Conservation (phyloP, 2,113 vertebrate genomes). For the Phalacrocorax brasilianus region DNA sequence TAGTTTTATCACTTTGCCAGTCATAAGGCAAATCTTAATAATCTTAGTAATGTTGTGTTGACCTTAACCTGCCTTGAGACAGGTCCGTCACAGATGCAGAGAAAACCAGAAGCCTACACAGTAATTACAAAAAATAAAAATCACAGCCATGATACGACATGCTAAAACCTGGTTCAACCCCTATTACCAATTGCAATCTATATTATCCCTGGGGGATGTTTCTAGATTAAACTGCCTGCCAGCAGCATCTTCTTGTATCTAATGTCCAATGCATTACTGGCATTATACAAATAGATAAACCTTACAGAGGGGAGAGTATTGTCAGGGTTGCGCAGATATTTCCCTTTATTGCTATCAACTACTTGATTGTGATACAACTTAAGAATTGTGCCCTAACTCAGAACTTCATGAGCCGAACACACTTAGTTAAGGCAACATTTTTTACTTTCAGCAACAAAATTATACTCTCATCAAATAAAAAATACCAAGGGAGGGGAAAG, state of each 20-base stretch:
- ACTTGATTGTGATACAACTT: background rate
- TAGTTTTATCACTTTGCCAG: conserved; percentile 35
- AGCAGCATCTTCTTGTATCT: background rate
- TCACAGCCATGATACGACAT: background rate
- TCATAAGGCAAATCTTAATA: background rate
- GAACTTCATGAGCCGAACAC: background rate
- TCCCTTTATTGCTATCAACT: background rate
- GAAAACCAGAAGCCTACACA: background rate
- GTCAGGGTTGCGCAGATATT: background rate
- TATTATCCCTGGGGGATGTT: background rate
- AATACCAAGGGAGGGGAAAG: background rate
- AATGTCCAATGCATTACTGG: background rate
- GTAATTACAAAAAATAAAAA: background rate
- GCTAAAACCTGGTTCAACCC: background rate
- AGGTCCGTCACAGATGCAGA: background rate
- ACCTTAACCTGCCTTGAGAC: background rate
- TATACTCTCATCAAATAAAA: background rate
- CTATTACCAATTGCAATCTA: background rate
- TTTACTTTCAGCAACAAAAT: background rate
- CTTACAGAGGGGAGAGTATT: background rate
- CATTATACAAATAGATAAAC: background rate
- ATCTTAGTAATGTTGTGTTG: background rate
- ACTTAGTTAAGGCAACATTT: background rate
- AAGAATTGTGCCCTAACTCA: background rate
- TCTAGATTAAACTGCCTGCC: background rate